Conservation (phyloP, 2,797 vertebrate genomes). For the Miichthys miiuy region DNA sequence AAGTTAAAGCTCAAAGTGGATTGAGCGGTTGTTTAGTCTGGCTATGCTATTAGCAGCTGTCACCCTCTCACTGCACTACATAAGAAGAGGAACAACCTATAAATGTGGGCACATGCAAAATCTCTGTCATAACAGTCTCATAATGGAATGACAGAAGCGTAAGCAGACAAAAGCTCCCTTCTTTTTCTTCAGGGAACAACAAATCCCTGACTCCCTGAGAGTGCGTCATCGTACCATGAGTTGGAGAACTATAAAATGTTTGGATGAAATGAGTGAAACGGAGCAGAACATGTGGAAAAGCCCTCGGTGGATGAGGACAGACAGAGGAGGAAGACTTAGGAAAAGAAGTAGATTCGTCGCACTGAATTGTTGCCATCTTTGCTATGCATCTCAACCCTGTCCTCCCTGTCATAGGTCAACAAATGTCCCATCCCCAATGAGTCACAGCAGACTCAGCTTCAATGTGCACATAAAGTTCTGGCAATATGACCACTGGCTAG, state of each 20-base stretch:
- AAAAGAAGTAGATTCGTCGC: neutral
- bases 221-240: constrained; percentile 56
- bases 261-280: constrained; percentile 41
- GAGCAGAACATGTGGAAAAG: constrained; percentile 57
- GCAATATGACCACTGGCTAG: neutral
- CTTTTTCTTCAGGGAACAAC: constrained; percentile 58
- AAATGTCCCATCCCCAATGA: neutral
- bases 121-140: constrained; percentile 8
- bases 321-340: neutral
- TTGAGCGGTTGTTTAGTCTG: constrained; percentile 16
- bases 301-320: constrained; percentile 1
- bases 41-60: constrained; percentile 10
- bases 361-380: neutral
- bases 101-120: neutral
- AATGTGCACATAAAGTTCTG: neutral
- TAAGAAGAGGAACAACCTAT: neutral
- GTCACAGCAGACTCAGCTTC: neutral
- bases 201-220: constrained; percentile 49
- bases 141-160: constrained; percentile 11
- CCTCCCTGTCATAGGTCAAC: neutral
- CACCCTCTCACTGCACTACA: neutral
- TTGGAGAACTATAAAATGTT: constrained; percentile 56
- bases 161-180: constrained; percentile 49
- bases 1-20: neutral
- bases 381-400: neutral